Base-by-base conservation (phyloP, 2,888 invertebrate species). In the Hermaeophaga mercurialis region DNA sequence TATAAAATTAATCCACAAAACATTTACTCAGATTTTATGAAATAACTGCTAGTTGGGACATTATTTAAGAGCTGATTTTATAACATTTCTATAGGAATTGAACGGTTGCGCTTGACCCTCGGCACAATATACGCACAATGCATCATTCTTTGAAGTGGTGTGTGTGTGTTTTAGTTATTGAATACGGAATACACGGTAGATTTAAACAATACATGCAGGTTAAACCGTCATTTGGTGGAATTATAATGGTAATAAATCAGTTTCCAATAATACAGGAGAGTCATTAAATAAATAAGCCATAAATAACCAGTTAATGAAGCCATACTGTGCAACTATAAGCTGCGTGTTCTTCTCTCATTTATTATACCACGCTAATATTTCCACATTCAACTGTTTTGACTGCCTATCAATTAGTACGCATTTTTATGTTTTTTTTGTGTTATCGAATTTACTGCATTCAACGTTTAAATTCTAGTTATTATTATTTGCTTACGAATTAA, bases 301-400 rank as follows among this genome's bases (percentile, higher is more conserved):
- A 65, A 66, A 66, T 64, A 65, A 61, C 61, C 56, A 55, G 56
- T 59, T 65, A 66, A 66, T 65, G 61, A 66, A 66, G 66, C 63
- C 61, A 59, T 62, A 56, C 59, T 58, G 59, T 59, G 61, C 60
- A 56, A 59, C 54, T 57, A 59, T 57, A 49, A 19, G 24, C 38
- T 62, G 62, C 62, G 57, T 62, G 62, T 59, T 59, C 53, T 59
- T 59, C 48, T 46, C 53, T 36, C 64, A 60, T 60, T 61, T 55
- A 59, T 62, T 60, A 62, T 56, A 39, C 19, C 39, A 43, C 28
- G 47, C 28, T 46, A 58, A 61, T 58, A 49, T 61, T 56, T 54
- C 61, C 50, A 55, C 52, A 48, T 55, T 56, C 46, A 48, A 50
- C 57, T 62, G 57, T 62, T 59, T 49, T 62, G 62, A 62, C 59